Percentiles rank a stretch among this genome's conserved stretches.
Conservation (phyloP, 2,797 vertebrate species). For the Clangula hyemalis region DNA sequence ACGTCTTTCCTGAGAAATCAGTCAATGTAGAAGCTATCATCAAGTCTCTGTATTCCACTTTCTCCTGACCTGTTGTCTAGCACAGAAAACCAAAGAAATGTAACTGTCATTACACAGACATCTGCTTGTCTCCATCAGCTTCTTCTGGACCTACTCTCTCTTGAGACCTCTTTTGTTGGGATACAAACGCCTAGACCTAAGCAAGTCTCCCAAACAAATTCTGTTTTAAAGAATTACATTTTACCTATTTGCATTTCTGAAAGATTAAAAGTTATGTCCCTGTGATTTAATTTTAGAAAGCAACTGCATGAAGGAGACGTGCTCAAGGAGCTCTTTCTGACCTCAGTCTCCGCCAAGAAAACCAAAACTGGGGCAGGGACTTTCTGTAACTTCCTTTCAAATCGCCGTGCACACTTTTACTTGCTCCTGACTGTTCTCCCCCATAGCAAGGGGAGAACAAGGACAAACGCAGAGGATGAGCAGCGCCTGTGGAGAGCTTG, state of each 20-base stretch:
- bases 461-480: fast-evolving
- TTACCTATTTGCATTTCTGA: neutral
- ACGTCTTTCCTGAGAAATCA: neutral
- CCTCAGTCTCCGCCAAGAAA: neutral
- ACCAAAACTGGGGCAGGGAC: fast-evolving
- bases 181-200: neutral
- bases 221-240: neutral
- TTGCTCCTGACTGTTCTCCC: neutral
- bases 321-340: neutral
- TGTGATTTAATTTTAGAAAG: neutral
- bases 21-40: neutral
- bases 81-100: neutral
- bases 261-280: neutral
- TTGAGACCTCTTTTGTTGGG: neutral
- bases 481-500: fast-evolving
- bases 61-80: neutral
- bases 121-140: neutral
- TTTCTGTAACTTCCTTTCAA: neutral
- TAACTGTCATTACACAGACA: neutral
- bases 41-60: neutral
- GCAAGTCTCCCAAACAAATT: neutral
- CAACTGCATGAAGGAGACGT: fast-evolving
- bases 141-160: neutral
- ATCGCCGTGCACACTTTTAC: neutral
- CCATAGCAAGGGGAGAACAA: fast-evolving